Evolutionary conservation across 2,113 vertebrate species (phyloP).

Genomic region (Motacilla tschutschensis): DNA sequence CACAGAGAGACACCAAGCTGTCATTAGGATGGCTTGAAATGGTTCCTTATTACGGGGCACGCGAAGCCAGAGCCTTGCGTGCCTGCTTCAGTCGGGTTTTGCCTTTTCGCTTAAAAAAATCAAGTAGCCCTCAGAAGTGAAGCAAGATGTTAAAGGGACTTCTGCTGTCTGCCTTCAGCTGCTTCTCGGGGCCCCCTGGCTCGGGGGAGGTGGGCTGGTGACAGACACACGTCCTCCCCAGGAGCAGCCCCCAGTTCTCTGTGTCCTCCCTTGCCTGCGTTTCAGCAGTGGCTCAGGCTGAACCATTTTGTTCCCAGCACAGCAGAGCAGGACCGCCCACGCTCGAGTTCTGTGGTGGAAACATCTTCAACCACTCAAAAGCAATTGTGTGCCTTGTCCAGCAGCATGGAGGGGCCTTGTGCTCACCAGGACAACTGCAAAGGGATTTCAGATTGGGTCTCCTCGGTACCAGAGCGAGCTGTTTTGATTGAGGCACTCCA

Average conservation of each 20-base stretch:
- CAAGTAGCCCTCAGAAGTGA: background rate
- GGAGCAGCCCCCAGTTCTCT: background rate
- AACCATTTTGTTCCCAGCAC: background rate
- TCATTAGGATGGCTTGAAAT: conserved; percentile 41
- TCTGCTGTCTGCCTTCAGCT: background rate
- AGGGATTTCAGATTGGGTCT: background rate
- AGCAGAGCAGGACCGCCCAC: conserved; percentile 9
- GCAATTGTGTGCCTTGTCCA: background rate
- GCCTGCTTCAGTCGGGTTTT: background rate
- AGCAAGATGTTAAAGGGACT: conserved; percentile 1
- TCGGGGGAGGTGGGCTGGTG: background rate
- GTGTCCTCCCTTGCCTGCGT: background rate
- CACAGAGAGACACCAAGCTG: conserved; percentile 5
- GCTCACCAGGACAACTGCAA: background rate
- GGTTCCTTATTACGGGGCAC: conserved; percentile 39
- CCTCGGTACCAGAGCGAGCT: background rate
- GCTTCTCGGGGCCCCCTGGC: background rate
- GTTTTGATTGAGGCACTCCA: background rate
- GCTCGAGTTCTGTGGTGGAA: background rate
- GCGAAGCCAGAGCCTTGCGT: conserved; percentile 21
- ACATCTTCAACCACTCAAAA: conserved; percentile 30
- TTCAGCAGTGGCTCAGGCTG: background rate
- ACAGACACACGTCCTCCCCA: background rate
- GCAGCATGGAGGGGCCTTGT: background rate
- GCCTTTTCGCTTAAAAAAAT: background rate